Evolutionary conservation across 2,113 vertebrate species (phyloP), one percentile per base, ranked within the genome.

Genomic region (Trichechus manatus): DNA sequence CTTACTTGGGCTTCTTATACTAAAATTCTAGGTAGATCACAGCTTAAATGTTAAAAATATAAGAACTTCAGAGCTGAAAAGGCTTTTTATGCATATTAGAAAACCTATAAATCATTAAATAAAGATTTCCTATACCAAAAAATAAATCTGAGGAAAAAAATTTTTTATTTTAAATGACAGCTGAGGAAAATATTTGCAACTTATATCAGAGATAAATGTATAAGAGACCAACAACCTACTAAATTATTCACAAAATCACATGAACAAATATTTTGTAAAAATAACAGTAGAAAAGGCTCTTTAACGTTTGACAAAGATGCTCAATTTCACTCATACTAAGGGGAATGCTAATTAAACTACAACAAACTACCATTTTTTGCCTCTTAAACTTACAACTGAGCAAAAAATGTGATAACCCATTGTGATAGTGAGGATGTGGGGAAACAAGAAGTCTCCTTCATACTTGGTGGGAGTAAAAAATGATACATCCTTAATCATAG

Each of bases 161-260:
- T 23, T 39, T 39, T 39, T 39, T 39, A 39, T 39, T 39, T 39
- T 10, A 85, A 72, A 75, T 80, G 63, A 80, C 15, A 89, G 88
- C 23, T 77, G 29, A 83, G 61, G 84, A 93, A 91, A 79, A 88
- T 59, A 87, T 75, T 85, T 95, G 29, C n/a, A 47, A 64, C 19
- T 85, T 89, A n/a, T 17, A 78, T 63, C n/a, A 89, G 6, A 81
- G 47, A 66, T 15, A 93, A 61, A 90, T 95, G 17, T 74, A 5
- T 86, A 96, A 82, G 44, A 42, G 36, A 72, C 17, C 36, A 74
- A 66, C 61, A 91, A 70, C n/a, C 8, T 86, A 83, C 50, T 68
- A 86, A 77, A 61, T 91, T 96, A 53, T 63, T 56, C 79, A n/a
- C 68, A 87, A 93, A 94, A 74, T 27, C 19, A 86, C 10, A 59